Percentiles rank a stretch among this genome's conserved stretches.
phyloP scores from a whole-genome alignment of 64 coral and sea anemone genomes.

The Montipora cactus region DNA sequence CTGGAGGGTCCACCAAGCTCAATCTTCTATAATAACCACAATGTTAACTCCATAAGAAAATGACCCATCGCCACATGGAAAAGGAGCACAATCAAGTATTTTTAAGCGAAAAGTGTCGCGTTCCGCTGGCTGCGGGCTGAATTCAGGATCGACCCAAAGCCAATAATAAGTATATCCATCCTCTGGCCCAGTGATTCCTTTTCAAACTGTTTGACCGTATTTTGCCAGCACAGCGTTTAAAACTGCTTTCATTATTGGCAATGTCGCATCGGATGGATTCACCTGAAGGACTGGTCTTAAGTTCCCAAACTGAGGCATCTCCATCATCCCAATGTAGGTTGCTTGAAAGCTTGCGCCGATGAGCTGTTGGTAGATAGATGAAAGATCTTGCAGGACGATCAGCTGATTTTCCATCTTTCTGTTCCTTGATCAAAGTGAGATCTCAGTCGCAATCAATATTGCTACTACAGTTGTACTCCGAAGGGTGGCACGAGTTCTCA shows the following conservation, averaged over 20 bases:
- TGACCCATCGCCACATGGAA: not conserved
- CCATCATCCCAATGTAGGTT: not conserved
- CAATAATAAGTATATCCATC: not conserved
- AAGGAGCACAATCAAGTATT: not conserved
- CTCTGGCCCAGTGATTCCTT: conserved; percentile 50
- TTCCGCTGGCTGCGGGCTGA: not conserved
- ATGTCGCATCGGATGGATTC: not conserved
- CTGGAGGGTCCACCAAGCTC: not conserved
- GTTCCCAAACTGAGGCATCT: conserved; percentile 34
- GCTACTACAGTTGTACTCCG: not conserved
- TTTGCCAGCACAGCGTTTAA: not conserved
- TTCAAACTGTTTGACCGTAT: conserved; percentile 6
- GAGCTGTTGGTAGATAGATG: not conserved
- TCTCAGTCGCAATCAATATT: not conserved
- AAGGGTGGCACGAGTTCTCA: not conserved
- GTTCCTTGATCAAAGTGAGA: not conserved
- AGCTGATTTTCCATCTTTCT: not conserved
- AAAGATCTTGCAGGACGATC: not conserved
- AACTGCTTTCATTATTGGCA: not conserved
- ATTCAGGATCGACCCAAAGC: conserved; percentile 39
- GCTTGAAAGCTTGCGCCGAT: not conserved
- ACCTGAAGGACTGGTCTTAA: not conserved
- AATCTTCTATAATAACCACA: not conserved
- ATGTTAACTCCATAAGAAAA: conserved; percentile 10
- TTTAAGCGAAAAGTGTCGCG: not conserved